phyloP scores from a whole-genome alignment of 1,140 invertebrate genomes.

The Lamellibrachia luymesi region DNA sequence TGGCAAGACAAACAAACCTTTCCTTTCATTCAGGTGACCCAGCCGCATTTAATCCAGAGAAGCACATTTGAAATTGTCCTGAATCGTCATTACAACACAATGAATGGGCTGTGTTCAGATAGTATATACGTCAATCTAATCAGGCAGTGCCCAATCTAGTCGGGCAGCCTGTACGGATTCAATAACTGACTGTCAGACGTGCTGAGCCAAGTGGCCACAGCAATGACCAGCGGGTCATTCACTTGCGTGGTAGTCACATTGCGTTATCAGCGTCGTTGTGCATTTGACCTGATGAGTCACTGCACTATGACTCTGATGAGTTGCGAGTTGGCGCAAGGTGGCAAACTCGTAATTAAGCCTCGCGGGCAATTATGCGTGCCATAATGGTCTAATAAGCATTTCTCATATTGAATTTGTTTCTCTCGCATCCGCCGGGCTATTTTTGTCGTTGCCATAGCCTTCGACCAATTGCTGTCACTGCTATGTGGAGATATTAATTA shows the following conservation, averaged over 20 bases:
- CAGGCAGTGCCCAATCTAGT: neutral
- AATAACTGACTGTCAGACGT: neutral
- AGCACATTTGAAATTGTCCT: neutral
- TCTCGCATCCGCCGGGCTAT: neutral
- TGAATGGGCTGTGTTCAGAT: neutral
- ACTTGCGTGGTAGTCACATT: neutral
- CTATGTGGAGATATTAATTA: neutral
- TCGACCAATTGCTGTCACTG: neutral
- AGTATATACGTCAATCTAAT: neutral
- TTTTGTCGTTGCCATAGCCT: neutral
- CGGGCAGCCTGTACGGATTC: neutral
- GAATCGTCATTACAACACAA: neutral
- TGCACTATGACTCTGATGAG: neutral
- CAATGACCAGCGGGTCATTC: neutral
- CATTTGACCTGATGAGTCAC: neutral
- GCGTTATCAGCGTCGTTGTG: neutral
- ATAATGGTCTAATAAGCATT: conserved; percentile 5
- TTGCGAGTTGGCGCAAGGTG: neutral
- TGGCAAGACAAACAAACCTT: neutral
- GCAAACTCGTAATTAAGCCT: neutral
- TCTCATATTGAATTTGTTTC: conserved; percentile 5
- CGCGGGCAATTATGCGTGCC: neutral
- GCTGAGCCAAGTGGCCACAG: neutral
- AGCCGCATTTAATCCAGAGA: neutral
- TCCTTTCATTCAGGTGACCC: neutral